Base-by-base conservation (phyloP, 2,797 vertebrate genomes). In the Odontamblyopus lacepedii region DNA sequence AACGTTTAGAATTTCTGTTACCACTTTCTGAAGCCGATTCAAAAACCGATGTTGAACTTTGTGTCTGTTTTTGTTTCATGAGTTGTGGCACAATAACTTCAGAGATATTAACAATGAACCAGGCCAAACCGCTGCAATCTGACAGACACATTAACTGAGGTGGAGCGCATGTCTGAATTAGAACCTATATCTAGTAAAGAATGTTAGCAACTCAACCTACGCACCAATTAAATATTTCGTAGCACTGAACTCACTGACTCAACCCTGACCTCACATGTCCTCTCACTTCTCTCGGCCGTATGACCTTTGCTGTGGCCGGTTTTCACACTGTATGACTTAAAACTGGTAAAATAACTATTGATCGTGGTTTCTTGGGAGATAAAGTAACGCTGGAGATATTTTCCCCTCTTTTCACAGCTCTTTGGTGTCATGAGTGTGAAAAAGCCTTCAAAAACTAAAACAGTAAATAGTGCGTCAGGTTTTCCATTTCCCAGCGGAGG, bases 341-440 rank as follows among this genome's bases (percentile, higher is more conserved):
- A 83, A 82, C 69, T 62, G 35, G 65, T 19, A 74, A 87, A 86
- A 83, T 80, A 62, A 29, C 64, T 84, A 88, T 87, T 76, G 88
- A 90, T 90, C 83, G 71, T 70, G 69, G 72, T 82, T 15, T 83
- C 77, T 84, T 71, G 4, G 29, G 81, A 82, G 81, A 82, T 68
- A 72, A 61, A 67, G 69, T 57, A 57, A 9, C 67, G 38, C 69
- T 61, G 66, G 62, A 63, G 69, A 77, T 63, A 62, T 78, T 75
- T 67, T 63, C 67, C 59, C 66, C 23, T 66, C 76, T 77, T 82
- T 65, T 23, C 59, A 53, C 56, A 75, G 57, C 83, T 87, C 69
- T 79, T 78, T 78, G 74, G 30, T 5, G 64, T 78, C 63, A 50
- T 66, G 75, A 78, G 44, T 65, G 72, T 64, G 62, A 78, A 63